Evolutionary conservation across 2,888 invertebrate species (phyloP).

Genomic region (Epirrita christyi): DNA sequence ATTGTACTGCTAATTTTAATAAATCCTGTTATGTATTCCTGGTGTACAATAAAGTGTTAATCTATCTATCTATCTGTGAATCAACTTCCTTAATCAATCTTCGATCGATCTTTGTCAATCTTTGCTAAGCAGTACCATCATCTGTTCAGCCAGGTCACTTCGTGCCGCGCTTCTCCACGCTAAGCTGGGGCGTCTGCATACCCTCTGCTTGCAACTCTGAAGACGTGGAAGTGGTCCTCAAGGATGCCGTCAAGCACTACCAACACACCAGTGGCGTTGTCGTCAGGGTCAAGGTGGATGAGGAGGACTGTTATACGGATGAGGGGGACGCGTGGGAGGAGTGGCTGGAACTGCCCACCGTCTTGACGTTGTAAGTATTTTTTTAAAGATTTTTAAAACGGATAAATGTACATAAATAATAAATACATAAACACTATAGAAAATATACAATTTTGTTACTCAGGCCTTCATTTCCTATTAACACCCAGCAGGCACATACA

Average conservation of each 20-base stretch:
- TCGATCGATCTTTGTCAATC: neutral
- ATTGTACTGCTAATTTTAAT: too few species aligned
- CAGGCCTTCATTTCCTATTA: too few species aligned
- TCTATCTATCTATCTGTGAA: too few species aligned
- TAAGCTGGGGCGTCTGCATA: conserved; percentile 89
- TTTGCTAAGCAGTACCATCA: conserved; percentile 54
- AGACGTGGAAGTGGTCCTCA: conserved; percentile 84
- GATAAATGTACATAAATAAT: too few species aligned
- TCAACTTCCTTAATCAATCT: too few species aligned
- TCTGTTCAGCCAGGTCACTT: conserved; percentile 89
- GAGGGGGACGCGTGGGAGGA: conserved; percentile 63
- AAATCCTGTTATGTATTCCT: too few species aligned
- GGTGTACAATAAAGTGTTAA: too few species aligned
- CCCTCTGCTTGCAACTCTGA: conserved; percentile 86
- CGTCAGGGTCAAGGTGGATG: conserved; percentile 86
- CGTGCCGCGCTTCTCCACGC: conserved; percentile 88
- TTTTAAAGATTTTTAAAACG: neutral
- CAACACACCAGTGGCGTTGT: conserved; percentile 85
- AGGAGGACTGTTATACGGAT: conserved; percentile 85
- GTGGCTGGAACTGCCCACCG: conserved; percentile 68
- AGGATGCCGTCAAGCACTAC: conserved; percentile 85
- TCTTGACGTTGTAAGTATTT: conserved; percentile 69
- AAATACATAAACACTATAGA: too few species aligned
- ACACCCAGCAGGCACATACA: too few species aligned
- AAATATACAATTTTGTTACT: too few species aligned